phyloP scores from a whole-genome alignment of 2,797 vertebrate species.

The Sebastolobus alascanus region DNA sequence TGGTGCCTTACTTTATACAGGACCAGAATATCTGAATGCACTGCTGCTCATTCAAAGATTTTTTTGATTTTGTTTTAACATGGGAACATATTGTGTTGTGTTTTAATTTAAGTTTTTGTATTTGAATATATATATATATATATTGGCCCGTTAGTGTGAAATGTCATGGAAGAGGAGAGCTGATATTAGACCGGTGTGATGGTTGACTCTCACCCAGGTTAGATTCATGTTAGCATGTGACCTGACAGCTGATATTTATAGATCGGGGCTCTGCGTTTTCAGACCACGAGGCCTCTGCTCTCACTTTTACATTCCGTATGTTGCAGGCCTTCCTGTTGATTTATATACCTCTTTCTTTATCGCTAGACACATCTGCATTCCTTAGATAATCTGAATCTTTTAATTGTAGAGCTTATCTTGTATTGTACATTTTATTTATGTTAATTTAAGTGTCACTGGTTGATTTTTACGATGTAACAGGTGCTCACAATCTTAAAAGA shows the following conservation, averaged over 20 bases:
- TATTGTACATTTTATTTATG: slow-evolving; percentile 28
- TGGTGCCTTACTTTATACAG: slow-evolving; percentile 96
- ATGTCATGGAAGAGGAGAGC: slow-evolving; percentile 7
- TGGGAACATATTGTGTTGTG: slow-evolving; percentile 28
- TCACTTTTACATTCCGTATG: slow-evolving; percentile 7
- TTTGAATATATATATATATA: neutral
- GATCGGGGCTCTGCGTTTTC: neutral
- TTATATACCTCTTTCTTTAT: slow-evolving; percentile 46
- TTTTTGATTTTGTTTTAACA: slow-evolving; percentile 42
- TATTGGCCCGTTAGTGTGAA: slow-evolving; percentile 22
- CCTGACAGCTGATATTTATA: slow-evolving; percentile 12
- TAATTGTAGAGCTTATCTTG: slow-evolving; percentile 17
- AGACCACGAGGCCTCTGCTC: slow-evolving; percentile 3
- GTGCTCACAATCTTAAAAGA: slow-evolving; percentile 61
- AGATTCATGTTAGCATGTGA: slow-evolving; percentile 8
- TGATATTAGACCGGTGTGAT: neutral
- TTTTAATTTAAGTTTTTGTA: neutral
- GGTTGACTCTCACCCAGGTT: slow-evolving; percentile 9
- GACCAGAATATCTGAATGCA: slow-evolving; percentile 90
- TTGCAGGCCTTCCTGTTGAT: slow-evolving; percentile 36
- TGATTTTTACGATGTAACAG: slow-evolving; percentile 50
- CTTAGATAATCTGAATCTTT: slow-evolving; percentile 38
- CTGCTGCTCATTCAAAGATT: slow-evolving; percentile 79
- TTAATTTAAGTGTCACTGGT: slow-evolving; percentile 30
- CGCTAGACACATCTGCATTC: slow-evolving; percentile 39